Evolutionary conservation across 2,797 vertebrate species (phyloP), one percentile per base, ranked within the genome.

Genomic region (Lutjanus campechanus): DNA sequence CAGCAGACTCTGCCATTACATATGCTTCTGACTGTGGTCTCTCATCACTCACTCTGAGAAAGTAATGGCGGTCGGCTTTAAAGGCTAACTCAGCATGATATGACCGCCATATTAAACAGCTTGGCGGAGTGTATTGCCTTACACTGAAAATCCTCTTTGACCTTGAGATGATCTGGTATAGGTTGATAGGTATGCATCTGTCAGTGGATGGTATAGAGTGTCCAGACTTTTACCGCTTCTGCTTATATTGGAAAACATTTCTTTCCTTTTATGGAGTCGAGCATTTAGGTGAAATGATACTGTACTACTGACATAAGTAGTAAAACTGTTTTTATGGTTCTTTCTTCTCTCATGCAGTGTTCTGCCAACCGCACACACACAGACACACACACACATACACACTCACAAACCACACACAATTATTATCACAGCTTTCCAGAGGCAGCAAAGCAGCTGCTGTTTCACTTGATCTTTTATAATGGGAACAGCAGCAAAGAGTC

Each of bases 401-500:
- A 64, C 54, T 65, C 17, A 44, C 41, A 79, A 77, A 88, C 77
- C 78, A 76, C 84, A 85, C 83, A 85, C 80, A 85, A 64, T 88
- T 84, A 89, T 86, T 92, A 91, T 93, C 88, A 89, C 90, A 90
- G 91, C 83, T 88, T 92, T 90, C 84, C 85, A 91, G 75, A 91
- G 84, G 87, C 83, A 88, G 85, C 71, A 82, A 89, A 83, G 76
- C 91, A 89, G 91, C 91, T 90, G 91, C 87, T 79, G 74, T 90
- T 92, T 91, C 83, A 88, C 91, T 92, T 92, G 90, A 89, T 93
- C 88, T 93, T 85, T 77, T 80, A 78, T 90, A 93, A 95, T 91
- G 91, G 89, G 89, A 92, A 91, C 89, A 83, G 89, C 91, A 91
- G 91, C 82, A 70, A 82, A 85, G 69, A 79, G 67, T 76, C 81